Base-by-base conservation (phyloP, 2,888 invertebrate genomes). In the Ceriagrion tenellum region DNA sequence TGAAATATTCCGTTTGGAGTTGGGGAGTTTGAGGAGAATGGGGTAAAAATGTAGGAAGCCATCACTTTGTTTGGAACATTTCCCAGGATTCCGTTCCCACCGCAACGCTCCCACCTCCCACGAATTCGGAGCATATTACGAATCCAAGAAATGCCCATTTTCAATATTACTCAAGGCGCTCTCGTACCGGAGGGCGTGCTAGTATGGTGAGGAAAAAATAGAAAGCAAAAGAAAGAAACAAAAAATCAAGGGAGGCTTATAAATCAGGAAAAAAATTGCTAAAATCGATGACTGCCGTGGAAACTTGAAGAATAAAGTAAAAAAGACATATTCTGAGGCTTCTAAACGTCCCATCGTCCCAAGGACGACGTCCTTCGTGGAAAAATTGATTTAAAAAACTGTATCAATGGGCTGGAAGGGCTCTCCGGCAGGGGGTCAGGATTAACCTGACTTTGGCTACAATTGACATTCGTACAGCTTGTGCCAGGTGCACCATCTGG, bases 31-130 rank as follows among this genome's bases (percentile, higher is more conserved):
- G n/a, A 69, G n/a, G 69, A 35, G 81, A 81, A 13, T 1, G 10
- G 69, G 81, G 16, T 35, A 81, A 81, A 81, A n/a, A 69, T 69
- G 20, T 69, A n/a, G 13, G 30, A 81, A 3, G 30, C 30, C 59
- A 26, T 81, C 30, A 81, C 81, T 81, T 81, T 81, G 35, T 81
- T 81, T 81, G 81, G 81, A 81, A 35, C 81, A 81, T 35, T 81
- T 81, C 35, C 81, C 35, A 59, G 81, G 10, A 35, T 81, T 35
- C 35, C 81, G 18, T 35, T 35, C 30, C 81, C 30, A 23, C 81
- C 81, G 3, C 35, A n/a, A n/a, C n/a, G n/a, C 0, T 23, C n/a
- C 69, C 69, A 0, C 69, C 69, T 81, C n/a, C 26, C 35, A 20
- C 35, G 35, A 81, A 35, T 35, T 81, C 35, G 30, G 81, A 35